Base-by-base conservation (phyloP, 2,888 invertebrate genomes). In the Patella caerulea region DNA sequence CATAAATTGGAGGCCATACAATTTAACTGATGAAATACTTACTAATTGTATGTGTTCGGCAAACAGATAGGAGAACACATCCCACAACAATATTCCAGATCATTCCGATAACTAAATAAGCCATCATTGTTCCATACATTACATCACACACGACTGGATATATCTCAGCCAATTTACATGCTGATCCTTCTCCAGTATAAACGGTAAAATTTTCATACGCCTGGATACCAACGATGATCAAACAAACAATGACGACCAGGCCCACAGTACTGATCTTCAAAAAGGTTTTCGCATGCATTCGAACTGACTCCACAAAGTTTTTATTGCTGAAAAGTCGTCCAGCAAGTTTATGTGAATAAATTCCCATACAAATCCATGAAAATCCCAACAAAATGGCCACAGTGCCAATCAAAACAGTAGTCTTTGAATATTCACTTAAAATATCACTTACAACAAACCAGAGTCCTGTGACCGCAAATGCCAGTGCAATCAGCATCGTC, bases 21-120 rank as follows among this genome's bases (percentile, higher is more conserved):
- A 9, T 45, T 7, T 45, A 45, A 45, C 9, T 15, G n/a, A 12
- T 55, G 3, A 15, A 24, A 65, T 24, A 85, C 89, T 86, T 86
- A 92, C 92, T 91, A 59, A 92, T 91, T 24, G 92, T 92, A 82
- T 92, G 92, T 14, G 92, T 92, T 71, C 92, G 85, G 79, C 92
- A 92, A 5, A 92, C 91, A n/a, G 92, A 92, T 34, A 92, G 85
- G 29, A 92, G 82, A 19, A 92, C 88, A 77, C 91, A 88, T 5
- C 90, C 90, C 0, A 92, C 91, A 53, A 92, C 83, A 34, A 90
- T 82, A 84, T 92, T 92, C 92, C 92, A 92, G 4, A 90, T n/a
- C 52, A 91, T 83, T n/a, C 88, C 86, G 71, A 92, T 86, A 14
- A 88, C 76, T 7, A 90, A 89, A 80, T 90, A 92, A 4, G 88